phyloP scores from a whole-genome alignment of 1,140 invertebrate species.

The Drosophila erecta region DNA sequence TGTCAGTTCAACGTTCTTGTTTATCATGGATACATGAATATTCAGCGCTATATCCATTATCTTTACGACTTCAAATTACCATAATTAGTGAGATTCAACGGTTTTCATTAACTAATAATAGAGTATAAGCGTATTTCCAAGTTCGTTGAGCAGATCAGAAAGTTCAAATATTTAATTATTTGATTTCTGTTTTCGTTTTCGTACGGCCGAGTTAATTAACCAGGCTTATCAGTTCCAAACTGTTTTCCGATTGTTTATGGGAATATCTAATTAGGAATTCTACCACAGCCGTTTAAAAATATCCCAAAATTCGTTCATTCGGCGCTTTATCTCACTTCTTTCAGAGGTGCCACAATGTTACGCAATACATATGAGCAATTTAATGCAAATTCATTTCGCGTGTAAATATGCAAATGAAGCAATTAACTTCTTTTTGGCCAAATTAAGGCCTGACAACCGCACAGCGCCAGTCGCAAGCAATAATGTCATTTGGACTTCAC shows the following conservation, averaged over 20 bases:
- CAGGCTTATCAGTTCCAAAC: slow-evolving; percentile 25
- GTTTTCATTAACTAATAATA: neutral
- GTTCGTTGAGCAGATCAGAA: slow-evolving; percentile 18
- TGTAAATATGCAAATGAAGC: slow-evolving; percentile 60
- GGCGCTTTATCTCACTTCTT: slow-evolving; percentile 2
- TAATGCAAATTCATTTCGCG: slow-evolving; percentile 47
- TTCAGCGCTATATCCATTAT: slow-evolving; percentile 29
- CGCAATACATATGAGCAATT: slow-evolving; percentile 47
- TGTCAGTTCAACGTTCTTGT: slow-evolving; percentile 1
- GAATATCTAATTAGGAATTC: slow-evolving; percentile 42
- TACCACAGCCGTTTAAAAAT: slow-evolving; percentile 10
- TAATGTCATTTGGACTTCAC: slow-evolving; percentile 34
- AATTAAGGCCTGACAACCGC: slow-evolving; percentile 36
- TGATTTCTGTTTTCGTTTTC: slow-evolving; percentile 16
- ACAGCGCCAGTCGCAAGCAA: slow-evolving; percentile 31
- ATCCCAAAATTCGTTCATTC: slow-evolving; percentile 36
- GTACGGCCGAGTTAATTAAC: slow-evolving; percentile 27
- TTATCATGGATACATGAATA: slow-evolving; percentile 16
- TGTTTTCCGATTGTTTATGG: slow-evolving; percentile 52
- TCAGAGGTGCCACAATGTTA: slow-evolving; percentile 25
- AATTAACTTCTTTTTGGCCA: slow-evolving; percentile 34
- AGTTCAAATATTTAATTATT: slow-evolving; percentile 24
- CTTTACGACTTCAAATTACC: slow-evolving; percentile 30
- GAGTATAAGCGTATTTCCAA: slow-evolving; percentile 22
- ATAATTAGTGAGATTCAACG: slow-evolving; percentile 15